phyloP scores from a whole-genome alignment of 2,113 vertebrate species.

The Ciconia stormi region DNA sequence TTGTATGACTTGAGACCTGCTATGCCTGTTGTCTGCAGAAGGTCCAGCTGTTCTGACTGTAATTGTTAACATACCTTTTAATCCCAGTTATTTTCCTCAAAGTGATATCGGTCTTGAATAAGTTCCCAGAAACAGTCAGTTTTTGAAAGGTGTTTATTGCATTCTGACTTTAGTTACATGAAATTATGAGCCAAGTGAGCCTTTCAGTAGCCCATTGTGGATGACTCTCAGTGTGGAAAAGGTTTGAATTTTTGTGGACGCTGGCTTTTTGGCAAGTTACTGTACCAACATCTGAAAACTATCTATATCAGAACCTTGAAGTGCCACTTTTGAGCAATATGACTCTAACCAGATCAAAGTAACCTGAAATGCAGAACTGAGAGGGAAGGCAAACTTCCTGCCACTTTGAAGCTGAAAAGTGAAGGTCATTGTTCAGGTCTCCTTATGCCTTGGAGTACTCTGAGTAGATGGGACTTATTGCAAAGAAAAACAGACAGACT shows the following conservation, averaged over 20 bases:
- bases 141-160: background rate
- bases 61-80: background rate
- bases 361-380: background rate
- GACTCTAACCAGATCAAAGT: background rate
- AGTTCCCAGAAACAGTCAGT: background rate
- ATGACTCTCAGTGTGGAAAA: background rate
- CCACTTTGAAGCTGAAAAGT: background rate
- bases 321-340: background rate
- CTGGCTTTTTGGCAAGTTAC: background rate
- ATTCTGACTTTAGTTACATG: background rate
- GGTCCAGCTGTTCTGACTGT: background rate
- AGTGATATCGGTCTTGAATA: background rate
- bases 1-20: background rate
- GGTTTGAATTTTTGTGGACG: background rate
- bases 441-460: background rate
- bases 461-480: background rate
- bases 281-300: background rate
- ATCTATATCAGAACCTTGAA: background rate
- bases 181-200: background rate
- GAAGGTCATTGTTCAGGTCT: background rate
- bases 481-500: background rate
- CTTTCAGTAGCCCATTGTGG: background rate
- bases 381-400: background rate
- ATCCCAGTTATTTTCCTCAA: background rate
- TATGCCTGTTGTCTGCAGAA: background rate